Percentiles rank a stretch among this genome's conserved stretches.
These are phyloP conservation scores for Scelioninae gen. 2 DNA, from an alignment of 2,888 invertebrate genomes.

Conservation along the genomic window DNA sequence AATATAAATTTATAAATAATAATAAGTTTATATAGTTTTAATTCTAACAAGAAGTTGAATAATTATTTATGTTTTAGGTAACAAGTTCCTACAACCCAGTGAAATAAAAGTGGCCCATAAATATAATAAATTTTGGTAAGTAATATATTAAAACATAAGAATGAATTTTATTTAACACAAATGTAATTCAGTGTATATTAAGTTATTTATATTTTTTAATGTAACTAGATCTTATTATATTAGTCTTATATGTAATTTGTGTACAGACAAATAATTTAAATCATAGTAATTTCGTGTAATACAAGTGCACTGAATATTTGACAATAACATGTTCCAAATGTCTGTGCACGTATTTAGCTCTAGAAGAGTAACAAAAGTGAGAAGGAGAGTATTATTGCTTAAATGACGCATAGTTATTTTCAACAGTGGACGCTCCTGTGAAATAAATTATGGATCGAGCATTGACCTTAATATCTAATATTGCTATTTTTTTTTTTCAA, in stretches of 20 bases:
- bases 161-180: too few species aligned
- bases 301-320: too few species aligned
- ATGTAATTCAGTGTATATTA: too few species aligned
- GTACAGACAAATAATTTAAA: too few species aligned
- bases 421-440: slow-evolving; percentile 39
- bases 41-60: background rate
- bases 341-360: slow-evolving; percentile 22
- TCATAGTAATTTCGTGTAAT: too few species aligned
- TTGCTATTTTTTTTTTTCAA: slow-evolving; percentile 5
- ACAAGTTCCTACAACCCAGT: slow-evolving; percentile 15
- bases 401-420: slow-evolving; percentile 58
- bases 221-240: too few species aligned
- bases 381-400: slow-evolving; percentile 49
- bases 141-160: too few species aligned
- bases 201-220: too few species aligned
- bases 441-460: slow-evolving; percentile 38
- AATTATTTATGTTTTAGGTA: slow-evolving; percentile 26
- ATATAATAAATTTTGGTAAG: slow-evolving; percentile 40
- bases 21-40: too few species aligned
- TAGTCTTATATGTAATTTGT: too few species aligned
- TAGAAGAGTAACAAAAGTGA: slow-evolving; percentile 40
- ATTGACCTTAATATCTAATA: slow-evolving; percentile 37
- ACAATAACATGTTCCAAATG: slow-evolving; percentile 23
- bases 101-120: slow-evolving; percentile 31
- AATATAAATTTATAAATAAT: background rate